These are phyloP conservation scores for Terrapene triunguis DNA, from an alignment of 2,113 vertebrate species.

Conservation along the genomic window DNA sequence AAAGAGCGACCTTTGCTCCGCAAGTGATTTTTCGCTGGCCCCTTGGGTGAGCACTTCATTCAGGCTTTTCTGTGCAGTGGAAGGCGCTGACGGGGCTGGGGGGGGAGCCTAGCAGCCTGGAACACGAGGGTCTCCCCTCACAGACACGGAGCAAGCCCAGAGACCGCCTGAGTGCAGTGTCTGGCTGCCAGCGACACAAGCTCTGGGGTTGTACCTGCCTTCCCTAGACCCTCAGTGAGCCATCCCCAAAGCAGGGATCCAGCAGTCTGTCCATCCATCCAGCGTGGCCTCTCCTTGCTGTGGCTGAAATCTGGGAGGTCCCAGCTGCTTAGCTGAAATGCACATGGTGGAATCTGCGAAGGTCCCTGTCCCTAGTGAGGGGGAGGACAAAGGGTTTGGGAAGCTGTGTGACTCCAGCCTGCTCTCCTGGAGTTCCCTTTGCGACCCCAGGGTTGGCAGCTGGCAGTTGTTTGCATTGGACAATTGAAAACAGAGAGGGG, in stretches of 20 bases:
- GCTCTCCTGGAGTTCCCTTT: neutral
- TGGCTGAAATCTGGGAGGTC: neutral
- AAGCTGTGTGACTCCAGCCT: neutral
- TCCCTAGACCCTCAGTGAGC: neutral
- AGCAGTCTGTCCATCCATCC: neutral
- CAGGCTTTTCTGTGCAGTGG: neutral
- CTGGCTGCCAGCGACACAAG: neutral
- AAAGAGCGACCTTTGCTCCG: neutral
- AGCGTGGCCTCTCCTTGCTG: neutral
- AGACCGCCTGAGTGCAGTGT: neutral
- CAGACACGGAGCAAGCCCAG: neutral
- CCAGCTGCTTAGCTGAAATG: neutral
- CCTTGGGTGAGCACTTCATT: neutral
- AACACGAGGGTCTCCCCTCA: neutral
- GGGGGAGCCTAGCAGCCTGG: neutral
- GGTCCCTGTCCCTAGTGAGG: neutral
- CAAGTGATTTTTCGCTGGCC: neutral
- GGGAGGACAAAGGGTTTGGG: neutral
- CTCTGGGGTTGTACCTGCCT: neutral
- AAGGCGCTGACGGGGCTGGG: neutral
- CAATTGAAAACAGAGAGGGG: constrained; percentile 6
- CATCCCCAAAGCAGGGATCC: neutral
- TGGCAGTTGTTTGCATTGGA: neutral
- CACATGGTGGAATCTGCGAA: neutral
- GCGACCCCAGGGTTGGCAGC: neutral